phyloP scores from a whole-genome alignment of 2,888 invertebrate species.

The Melanargia galathea region DNA sequence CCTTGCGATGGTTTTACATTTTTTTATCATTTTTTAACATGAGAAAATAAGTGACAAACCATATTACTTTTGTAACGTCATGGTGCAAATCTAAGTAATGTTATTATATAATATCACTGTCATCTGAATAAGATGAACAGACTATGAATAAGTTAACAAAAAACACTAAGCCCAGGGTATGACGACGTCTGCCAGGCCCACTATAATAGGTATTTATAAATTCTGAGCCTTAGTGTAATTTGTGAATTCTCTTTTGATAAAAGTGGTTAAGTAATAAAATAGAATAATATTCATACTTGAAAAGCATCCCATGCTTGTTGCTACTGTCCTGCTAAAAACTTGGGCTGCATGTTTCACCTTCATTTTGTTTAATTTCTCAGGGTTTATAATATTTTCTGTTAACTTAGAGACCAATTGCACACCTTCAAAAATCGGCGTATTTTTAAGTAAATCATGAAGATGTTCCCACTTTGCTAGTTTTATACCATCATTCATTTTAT shows the following conservation, averaged over 20 bases:
- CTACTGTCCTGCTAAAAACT: slow-evolving; percentile 1
- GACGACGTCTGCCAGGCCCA: not conserved
- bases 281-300: not conserved
- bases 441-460: not conserved
- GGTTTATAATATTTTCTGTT: not conserved
- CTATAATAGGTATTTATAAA: too few relatives aligned
- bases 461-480: not conserved
- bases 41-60: too few relatives aligned
- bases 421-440: not conserved
- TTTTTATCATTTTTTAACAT: too few relatives aligned
- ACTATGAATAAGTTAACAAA: too few relatives aligned
- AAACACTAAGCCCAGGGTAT: too few relatives aligned
- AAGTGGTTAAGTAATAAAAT: not conserved
- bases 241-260: not conserved
- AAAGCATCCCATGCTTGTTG: not conserved
- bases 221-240: too few relatives aligned
- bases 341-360: slow-evolving; percentile 8
- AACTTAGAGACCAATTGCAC: not conserved
- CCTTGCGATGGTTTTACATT: too few relatives aligned
- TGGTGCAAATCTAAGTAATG: too few relatives aligned
- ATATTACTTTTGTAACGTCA: too few relatives aligned
- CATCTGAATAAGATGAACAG: too few relatives aligned
- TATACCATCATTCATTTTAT: not conserved
- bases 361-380: not conserved
- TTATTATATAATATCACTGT: too few relatives aligned